Conservation (phyloP, 2,797 vertebrate species). For the Bryconaethiops microstoma region DNA sequence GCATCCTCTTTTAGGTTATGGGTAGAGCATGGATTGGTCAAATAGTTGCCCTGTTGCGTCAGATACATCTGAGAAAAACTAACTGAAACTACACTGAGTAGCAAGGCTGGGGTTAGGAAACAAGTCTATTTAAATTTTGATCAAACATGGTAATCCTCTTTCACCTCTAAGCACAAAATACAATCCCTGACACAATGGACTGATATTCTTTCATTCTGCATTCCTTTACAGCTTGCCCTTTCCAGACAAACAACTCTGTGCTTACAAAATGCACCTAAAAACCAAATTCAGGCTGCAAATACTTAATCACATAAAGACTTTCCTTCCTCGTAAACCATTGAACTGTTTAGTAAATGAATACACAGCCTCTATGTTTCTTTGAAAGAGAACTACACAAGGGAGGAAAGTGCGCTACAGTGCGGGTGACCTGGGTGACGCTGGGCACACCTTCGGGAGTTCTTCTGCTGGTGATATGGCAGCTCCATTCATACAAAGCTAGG, state of each 20-base stretch:
- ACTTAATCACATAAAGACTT: constrained; percentile 66
- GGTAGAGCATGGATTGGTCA: too few species aligned
- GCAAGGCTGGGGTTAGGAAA: background rate
- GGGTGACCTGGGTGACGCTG: constrained; percentile 55
- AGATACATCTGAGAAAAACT: background rate
- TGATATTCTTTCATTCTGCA: constrained; percentile 7
- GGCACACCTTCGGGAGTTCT: constrained; percentile 63
- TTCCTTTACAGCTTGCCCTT: constrained; percentile 15
- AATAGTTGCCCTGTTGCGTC: background rate
- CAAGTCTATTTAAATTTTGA: background rate
- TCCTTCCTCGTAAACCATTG: constrained; percentile 59
- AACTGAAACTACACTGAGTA: background rate
- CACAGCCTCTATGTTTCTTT: constrained; percentile 49
- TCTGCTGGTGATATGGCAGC: constrained; percentile 62
- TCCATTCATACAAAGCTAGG: constrained; percentile 51
- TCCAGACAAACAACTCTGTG: constrained; percentile 1
- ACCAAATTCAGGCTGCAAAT: constrained; percentile 62
- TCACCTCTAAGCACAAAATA: constrained; percentile 21
- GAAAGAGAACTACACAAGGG: constrained; percentile 28
- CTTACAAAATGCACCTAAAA: constrained; percentile 58
- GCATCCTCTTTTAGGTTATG: too few species aligned
- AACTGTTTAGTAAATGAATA: constrained; percentile 64
- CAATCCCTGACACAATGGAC: constrained; percentile 16
- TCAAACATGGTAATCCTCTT: constrained; percentile 17
- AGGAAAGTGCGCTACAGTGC: constrained; percentile 62